A percentile compares a stretch with the other conserved stretches of the same genome.
Conservation (phyloP, 2,797 vertebrate genomes). For the Coregonus ussuriensis region DNA sequence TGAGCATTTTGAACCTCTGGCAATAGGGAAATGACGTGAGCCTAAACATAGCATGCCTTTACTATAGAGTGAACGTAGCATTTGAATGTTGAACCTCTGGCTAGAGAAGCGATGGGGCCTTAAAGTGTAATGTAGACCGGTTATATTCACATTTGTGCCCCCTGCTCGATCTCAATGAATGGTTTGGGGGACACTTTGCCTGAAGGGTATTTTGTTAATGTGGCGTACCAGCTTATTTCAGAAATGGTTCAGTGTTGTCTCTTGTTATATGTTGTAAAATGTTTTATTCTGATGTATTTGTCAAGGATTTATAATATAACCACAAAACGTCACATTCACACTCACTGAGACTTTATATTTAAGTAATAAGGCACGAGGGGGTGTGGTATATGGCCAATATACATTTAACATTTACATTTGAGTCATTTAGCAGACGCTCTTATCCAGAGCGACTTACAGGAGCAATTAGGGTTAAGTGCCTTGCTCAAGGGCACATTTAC, state of each 20-base stretch:
- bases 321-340: not conserved
- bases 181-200: slow-evolving; percentile 51
- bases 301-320: not conserved
- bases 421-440: no score
- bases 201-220: slow-evolving; percentile 37
- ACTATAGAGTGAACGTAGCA: slow-evolving; percentile 33
- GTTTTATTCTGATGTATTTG: not conserved
- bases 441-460: no score
- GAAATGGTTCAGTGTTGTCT: slow-evolving; percentile 19
- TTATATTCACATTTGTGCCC: slow-evolving; percentile 62
- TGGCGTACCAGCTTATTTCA: slow-evolving; percentile 27
- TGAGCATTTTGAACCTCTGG: slow-evolving; percentile 68
- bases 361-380: no score
- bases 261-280: not conserved
- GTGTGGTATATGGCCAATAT: no score
- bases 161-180: slow-evolving; percentile 60
- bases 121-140: not conserved
- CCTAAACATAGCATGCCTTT: slow-evolving; percentile 20
- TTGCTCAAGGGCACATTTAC: no score
- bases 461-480: no score
- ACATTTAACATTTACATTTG: no score
- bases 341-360: not conserved
- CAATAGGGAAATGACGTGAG: slow-evolving; percentile 57
- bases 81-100: slow-evolving; percentile 53
- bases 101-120: slow-evolving; percentile 53